Evolutionary conservation across 2,113 vertebrate genomes (phyloP).

Genomic region (Quiscalus mexicanus): DNA sequence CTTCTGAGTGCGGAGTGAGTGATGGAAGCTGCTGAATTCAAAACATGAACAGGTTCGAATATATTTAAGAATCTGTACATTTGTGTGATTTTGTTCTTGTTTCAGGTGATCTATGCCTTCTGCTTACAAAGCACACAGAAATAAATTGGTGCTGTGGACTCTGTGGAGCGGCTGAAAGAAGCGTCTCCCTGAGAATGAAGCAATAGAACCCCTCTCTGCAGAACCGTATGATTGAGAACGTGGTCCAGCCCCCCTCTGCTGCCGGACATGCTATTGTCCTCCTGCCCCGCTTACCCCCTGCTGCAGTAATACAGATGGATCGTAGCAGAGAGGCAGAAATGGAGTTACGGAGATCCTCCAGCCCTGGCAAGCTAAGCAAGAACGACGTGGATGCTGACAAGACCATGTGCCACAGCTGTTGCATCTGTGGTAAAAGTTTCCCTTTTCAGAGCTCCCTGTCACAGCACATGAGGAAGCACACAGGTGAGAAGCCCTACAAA

Average conservation of each 20-base stretch:
- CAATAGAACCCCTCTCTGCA: constrained; percentile 18
- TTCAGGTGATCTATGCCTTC: constrained; percentile 65
- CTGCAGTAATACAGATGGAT: constrained; percentile 76
- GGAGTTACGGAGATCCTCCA: constrained; percentile 78
- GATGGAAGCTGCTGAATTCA: not conserved
- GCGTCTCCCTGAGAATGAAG: constrained; percentile 35
- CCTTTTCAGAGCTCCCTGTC: constrained; percentile 95
- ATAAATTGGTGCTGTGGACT: not conserved
- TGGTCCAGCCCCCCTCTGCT: not conserved
- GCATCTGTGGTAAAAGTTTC: constrained; percentile 91
- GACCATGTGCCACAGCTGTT: constrained; percentile 83
- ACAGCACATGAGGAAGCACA: constrained; percentile 96
- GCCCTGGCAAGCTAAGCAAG: constrained; percentile 71
- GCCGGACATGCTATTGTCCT: constrained; percentile 1
- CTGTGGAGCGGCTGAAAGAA: not conserved
- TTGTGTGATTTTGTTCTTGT: constrained; percentile 47
- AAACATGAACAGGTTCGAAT: not conserved
- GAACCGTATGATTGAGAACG: constrained; percentile 55
- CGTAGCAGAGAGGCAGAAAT: constrained; percentile 73
- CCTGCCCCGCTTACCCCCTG: not conserved
- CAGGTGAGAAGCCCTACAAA: constrained; percentile 93
- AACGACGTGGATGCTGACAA: constrained; percentile 79
- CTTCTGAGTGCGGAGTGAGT: not conserved
- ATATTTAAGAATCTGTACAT: not conserved
- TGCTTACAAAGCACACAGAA: not conserved